These are phyloP conservation scores for Ptilorrhoa leucosticta DNA, from an alignment of 2,113 vertebrate species.

Conservation along the genomic window DNA sequence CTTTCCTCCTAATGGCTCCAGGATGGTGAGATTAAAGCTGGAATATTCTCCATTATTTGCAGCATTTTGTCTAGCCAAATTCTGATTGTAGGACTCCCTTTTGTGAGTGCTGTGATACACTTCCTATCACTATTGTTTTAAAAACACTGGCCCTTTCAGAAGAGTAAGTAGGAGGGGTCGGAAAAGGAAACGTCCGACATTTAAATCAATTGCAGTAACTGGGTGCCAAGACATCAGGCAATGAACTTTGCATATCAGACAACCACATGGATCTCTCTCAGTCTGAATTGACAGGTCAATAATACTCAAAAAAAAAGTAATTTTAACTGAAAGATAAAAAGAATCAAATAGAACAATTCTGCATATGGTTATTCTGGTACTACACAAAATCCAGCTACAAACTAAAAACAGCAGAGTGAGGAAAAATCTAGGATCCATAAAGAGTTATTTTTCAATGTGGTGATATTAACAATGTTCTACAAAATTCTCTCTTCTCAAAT, in stretches of 20 bases:
- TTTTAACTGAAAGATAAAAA: not conserved
- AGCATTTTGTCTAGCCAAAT: not conserved
- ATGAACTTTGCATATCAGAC: not conserved
- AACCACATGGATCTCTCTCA: not conserved
- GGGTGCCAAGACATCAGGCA: not conserved
- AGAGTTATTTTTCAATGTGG: not conserved
- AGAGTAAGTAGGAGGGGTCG: not conserved
- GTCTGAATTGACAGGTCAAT: not conserved
- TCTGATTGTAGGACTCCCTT: not conserved
- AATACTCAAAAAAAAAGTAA: not conserved
- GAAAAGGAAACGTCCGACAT: not conserved
- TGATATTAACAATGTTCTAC: not conserved
- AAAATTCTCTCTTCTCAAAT: not conserved
- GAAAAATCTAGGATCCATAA: not conserved
- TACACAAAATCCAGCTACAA: not conserved
- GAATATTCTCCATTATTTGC: not conserved
- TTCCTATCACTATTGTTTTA: not conserved
- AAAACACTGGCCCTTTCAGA: slow-evolving; percentile 11
- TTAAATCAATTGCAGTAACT: not conserved
- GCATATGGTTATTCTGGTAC: not conserved
- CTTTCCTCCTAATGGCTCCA: not conserved
- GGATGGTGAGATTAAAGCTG: not conserved
- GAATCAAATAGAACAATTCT: not conserved
- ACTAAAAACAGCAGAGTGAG: not conserved
- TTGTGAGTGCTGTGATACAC: not conserved